Evolutionary conservation across 2,113 vertebrate genomes (phyloP), one percentile per base, ranked within the genome.

Genomic region (Stercorarius parasiticus): DNA sequence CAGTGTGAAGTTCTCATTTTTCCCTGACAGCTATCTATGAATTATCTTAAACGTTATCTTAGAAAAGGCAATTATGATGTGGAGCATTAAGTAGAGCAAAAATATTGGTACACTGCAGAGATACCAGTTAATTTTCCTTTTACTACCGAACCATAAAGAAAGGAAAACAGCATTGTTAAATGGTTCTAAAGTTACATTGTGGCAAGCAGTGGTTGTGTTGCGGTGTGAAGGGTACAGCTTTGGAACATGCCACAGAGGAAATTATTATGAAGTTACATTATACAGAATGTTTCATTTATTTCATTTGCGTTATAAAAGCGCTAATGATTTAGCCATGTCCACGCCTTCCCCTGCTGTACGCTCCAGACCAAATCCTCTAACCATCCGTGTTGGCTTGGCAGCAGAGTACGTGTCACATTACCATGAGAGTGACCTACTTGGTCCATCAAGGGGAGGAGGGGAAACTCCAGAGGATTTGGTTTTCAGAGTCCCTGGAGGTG

Each of bases 31-130:
- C 40, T 87, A 94, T 92, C 77, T 82, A 42, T 89, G 73, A 88
- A 79, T 91, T 95, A 90, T 87, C 83, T 91, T 94, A 76, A 95
- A 95, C 32, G 12, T 62, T 97, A 50, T 91, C 80, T 91, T 79
- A 94, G 83, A 86, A 84, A 92, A 95, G 34, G 66, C 25, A 95
- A 87, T 95, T 95, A 93, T 78, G 93, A 78, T 50, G 69, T 73
- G 73, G 53, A 86, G 17, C 81, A 61, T 82, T 96, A 95, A 92
- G 65, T 53, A 82, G 69, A 84, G 47, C 65, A 78, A 61, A 95
- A 92, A 92, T 95, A 93, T 86, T 84, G 61, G 86, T 92, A 93
- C 49, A 40, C 61, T 82, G 83, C 38, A 64, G 61, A 95, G 47
- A 71, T 52, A 73, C 67, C 88, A 45, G 81, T 91, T 95, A 89